Evolutionary conservation across 2,888 invertebrate species (phyloP).

Genomic region (Drosophila cognata): DNA sequence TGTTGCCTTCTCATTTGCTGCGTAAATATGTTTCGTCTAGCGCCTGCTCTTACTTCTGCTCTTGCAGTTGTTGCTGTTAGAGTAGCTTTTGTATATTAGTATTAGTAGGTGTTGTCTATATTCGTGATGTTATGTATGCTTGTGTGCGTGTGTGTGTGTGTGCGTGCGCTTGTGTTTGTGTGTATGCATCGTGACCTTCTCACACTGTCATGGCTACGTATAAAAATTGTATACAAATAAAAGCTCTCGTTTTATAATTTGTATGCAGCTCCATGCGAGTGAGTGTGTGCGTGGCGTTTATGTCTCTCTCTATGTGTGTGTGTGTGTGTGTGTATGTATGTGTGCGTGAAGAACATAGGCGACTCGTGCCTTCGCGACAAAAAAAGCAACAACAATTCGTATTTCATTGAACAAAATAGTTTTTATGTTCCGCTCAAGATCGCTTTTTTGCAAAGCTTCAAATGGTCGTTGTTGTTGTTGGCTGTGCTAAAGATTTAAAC

Average conservation of each 20-base stretch:
- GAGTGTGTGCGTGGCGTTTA: conserved; percentile 32
- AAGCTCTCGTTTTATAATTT: conserved; percentile 79
- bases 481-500: conserved; percentile 29
- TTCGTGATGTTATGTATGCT: conserved; percentile 35
- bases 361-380: conserved; percentile 61
- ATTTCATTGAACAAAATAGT: conserved; percentile 82
- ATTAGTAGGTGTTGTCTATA: conserved; percentile 23
- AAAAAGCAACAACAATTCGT: conserved; percentile 46
- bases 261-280: conserved; percentile 72
- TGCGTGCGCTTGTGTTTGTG: conserved; percentile 37
- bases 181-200: conserved; percentile 83
- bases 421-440: conserved; percentile 82
- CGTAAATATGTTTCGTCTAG: conserved; percentile 62
- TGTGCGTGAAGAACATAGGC: conserved; percentile 73
- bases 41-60: conserved; percentile 39
- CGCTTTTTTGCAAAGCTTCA: conserved; percentile 52
- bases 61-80: conserved; percentile 25
- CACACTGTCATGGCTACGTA: conserved; percentile 84
- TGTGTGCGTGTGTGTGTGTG: conserved; percentile 6
- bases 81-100: conserved; percentile 43
- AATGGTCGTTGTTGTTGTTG: conserved; percentile 14
- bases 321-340: conserved; percentile 30
- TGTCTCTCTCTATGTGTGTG: conserved; percentile 7
- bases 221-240: conserved; percentile 74
- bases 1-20: conserved; percentile 59